Evolutionary conservation across 1,140 invertebrate species (phyloP), one percentile per base, ranked within the genome.

Genomic region (Macrotrachela quadricornifera): DNA sequence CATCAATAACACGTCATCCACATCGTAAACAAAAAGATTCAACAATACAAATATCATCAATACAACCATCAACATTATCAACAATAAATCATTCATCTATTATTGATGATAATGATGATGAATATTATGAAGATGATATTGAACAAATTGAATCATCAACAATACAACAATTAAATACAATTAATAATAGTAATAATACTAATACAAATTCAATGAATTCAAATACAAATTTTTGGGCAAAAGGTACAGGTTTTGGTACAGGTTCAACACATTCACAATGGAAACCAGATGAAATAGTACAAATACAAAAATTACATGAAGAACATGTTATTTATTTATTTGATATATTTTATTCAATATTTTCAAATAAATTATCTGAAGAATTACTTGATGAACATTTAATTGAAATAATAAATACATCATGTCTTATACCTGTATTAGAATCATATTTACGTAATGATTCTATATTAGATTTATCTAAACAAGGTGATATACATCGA

Each of bases 181-280:
- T 30, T 30, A 30, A 30, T 30, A 30, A 30, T 30, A 30, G 6
- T 13, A 50, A 14, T n/a, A 11, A 11, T 30, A 30, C 2, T 30
- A 2, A 30, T 30, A 30, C 21, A 30, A 13, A 8, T 40, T 16
- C 54, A 55, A 46, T 39, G 50, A 21, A 36, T 12, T 1, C 6
- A 36, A 39, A 30, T 30, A 2, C 21, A 62, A 72, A 83, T 56
- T 90, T 13, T 67, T 94, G 86, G 86, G 87, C 86, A 0, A 91
- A 91, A 58, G 75, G 76, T 10, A 87, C 86, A 1, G 88, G 88
- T 6, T 95, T 90, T 68, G 88, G 87, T 13, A 90, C 86, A 0
- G 88, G 88, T 1, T 88, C 84, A 1, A 92, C 85, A 1, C 80
- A 84, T 51, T 86, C 90, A 61, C 83, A 82, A 36, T 94, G 87